Evolutionary conservation across 2,888 invertebrate species (phyloP).

Genomic region (Cryptus armator): DNA sequence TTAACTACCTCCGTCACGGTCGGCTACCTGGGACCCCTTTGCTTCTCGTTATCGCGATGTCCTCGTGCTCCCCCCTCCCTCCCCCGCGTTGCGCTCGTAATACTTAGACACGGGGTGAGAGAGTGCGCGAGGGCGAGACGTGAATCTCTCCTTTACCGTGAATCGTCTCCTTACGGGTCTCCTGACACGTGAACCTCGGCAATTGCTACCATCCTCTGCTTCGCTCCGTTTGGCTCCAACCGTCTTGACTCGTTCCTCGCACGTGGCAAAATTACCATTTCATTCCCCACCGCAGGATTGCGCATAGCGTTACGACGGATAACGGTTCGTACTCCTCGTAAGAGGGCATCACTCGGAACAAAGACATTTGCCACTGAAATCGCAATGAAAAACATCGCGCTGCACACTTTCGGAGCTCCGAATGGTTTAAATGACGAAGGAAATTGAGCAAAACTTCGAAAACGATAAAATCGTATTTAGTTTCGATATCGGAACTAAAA

Average conservation of each 20-base stretch:
- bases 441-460: too few relatives aligned
- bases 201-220: conserved; percentile 28
- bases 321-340: conserved; percentile 11
- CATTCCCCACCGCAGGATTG: conserved; percentile 6
- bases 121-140: not conserved
- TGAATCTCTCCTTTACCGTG: not conserved
- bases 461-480: too few relatives aligned
- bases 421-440: too few relatives aligned
- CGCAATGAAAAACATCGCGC: too few relatives aligned
- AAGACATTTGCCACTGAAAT: too few relatives aligned
- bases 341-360: too few relatives aligned
- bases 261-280: conserved; percentile 40
- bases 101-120: not conserved
- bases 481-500: too few relatives aligned
- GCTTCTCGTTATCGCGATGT: conserved; percentile 61
- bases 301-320: not conserved
- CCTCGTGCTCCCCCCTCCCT: conserved; percentile 22
- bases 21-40: conserved; percentile 41
- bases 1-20: conserved; percentile 65
- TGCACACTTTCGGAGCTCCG: too few relatives aligned
- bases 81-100: not conserved
- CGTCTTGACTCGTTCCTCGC: conserved; percentile 18
- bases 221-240: not conserved
- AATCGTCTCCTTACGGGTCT: not conserved
- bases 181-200: conserved; percentile 3